Evolutionary conservation across 2,888 invertebrate genomes (phyloP).

Genomic region (Athetis lepigone): DNA sequence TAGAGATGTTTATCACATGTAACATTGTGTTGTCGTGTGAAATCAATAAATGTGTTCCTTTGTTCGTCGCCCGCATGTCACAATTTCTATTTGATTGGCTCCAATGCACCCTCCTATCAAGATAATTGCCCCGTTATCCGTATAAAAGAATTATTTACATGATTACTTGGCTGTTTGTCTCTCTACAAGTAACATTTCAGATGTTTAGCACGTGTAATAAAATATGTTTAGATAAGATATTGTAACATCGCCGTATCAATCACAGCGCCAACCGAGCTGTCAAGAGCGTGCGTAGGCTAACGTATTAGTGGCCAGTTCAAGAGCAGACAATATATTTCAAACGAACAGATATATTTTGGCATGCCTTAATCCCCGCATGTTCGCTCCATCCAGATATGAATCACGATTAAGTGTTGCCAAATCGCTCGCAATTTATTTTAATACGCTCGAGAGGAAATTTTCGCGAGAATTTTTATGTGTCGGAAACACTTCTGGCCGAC

Average conservation of each 20-base stretch:
- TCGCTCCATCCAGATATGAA: constrained; percentile 87
- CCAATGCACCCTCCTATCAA: constrained; percentile 72
- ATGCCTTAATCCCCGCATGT: constrained; percentile 84
- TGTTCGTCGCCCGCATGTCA: constrained; percentile 80
- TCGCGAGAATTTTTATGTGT: constrained; percentile 89
- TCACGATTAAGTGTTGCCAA: constrained; percentile 91
- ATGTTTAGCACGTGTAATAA: constrained; percentile 46
- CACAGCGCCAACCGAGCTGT: constrained; percentile 67
- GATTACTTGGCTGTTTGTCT: constrained; percentile 30
- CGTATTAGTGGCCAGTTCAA: constrained; percentile 71
- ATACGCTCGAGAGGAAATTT: constrained; percentile 88
- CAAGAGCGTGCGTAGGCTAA: constrained; percentile 70
- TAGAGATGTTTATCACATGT: constrained; percentile 76
- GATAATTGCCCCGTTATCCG: constrained; percentile 62
- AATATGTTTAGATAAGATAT: constrained; percentile 58
- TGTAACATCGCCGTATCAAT: constrained; percentile 60
- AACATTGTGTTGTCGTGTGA: constrained; percentile 76
- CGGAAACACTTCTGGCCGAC: constrained; percentile 88
- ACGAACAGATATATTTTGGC: constrained; percentile 84
- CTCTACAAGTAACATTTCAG: constrained; percentile 26
- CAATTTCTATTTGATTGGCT: constrained; percentile 72
- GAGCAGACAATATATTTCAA: constrained; percentile 74
- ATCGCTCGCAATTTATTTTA: constrained; percentile 90
- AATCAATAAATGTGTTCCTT: constrained; percentile 80
- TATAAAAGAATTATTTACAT: constrained; percentile 64